Conservation (phyloP, 2,888 invertebrate species). For the Coenonympha arcania region DNA sequence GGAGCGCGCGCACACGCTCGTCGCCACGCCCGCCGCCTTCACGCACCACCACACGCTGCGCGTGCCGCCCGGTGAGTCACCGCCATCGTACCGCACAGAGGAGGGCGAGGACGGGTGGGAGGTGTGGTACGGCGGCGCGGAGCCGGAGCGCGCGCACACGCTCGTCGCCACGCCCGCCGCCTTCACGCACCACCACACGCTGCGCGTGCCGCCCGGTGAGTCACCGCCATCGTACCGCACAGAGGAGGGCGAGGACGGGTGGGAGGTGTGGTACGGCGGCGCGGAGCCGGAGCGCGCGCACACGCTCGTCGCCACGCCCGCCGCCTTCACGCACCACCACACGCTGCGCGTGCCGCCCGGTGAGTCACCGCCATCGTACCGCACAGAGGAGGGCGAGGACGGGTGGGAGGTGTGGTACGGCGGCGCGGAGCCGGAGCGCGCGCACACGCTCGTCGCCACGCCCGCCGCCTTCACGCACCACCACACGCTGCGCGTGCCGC, state of each 20-base stretch:
- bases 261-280: constrained; percentile 81
- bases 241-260: constrained; percentile 71
- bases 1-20: constrained; percentile 68
- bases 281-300: constrained; percentile 71
- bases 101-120: constrained; percentile 77
- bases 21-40: constrained; percentile 42
- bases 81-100: too few relatives aligned
- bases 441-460: constrained; percentile 58
- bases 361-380: too few relatives aligned
- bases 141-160: constrained; percentile 70
- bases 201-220: constrained; percentile 49
- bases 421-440: constrained; percentile 64
- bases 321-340: constrained; percentile 52
- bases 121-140: constrained; percentile 77
- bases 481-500: constrained; percentile 47
- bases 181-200: constrained; percentile 52
- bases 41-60: constrained; percentile 51
- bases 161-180: constrained; percentile 39
- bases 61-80: constrained; percentile 49
- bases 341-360: constrained; percentile 49
- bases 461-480: constrained; percentile 47
- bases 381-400: constrained; percentile 63
- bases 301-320: constrained; percentile 41
- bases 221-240: neutral
- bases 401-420: constrained; percentile 82